Base-by-base conservation (phyloP, 2,113 vertebrate species). In the Ammodytes marinus region DNA sequence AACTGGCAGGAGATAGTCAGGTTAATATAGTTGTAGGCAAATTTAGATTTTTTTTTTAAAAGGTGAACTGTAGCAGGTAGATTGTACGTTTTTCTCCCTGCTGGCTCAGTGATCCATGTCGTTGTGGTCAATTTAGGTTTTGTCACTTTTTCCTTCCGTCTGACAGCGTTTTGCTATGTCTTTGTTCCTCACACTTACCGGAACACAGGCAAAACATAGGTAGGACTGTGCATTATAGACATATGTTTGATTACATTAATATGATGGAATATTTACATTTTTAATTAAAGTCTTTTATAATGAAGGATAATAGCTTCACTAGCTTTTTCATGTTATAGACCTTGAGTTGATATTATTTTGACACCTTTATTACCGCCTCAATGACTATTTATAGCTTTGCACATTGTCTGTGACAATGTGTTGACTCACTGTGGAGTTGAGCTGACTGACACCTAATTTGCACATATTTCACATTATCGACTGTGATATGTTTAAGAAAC, bases 111-210 rank as follows among this genome's bases (percentile, higher is more conserved):
- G 71, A 77, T 53, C 79, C 75, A 43, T 35, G 35, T 40, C 58
- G 8, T 1, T 43, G 45, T 66, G 72, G 61, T 42, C 70, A 66
- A 69, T 81, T 68, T 42, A 14, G 73, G 12, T 77, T 82, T 57
- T 58, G 40, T 77, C 60, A 53, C 55, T 55, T 70, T 45, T 69
- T 53, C 45, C 45, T 70, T 12, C 40, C 53, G 7, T 69, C 37
- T 49, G 6, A 6, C 42, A 65, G 46, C 35, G 17, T 55, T 53
- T 17, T 50, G 27, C n/a, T 35, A 0, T 50, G 17, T 49, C 43
- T 80, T 12, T 74, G 19, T 46, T 53, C 19, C 47, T 54, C 13
- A 61, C 40, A 67, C 2, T 12, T 53, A 4, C 13, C 40, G 39
- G 19, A 59, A 15, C n/a, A 10, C 37, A 57, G 43, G 4, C 2